phyloP scores from a whole-genome alignment of 23 tunicate genomes.

The Clavelina lepadiformis region DNA sequence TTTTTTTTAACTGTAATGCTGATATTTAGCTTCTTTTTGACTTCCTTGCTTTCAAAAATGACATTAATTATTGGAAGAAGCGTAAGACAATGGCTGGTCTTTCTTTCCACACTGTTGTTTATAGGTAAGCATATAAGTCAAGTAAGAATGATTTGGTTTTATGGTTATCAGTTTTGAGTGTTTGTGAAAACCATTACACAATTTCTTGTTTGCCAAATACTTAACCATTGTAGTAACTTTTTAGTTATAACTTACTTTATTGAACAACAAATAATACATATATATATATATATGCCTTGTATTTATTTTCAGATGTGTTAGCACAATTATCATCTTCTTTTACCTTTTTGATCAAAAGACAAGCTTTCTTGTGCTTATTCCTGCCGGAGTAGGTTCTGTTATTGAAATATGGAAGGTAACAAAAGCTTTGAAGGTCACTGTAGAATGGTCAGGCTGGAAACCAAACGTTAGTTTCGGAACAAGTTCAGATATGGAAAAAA shows the following conservation, averaged over 20 bases:
- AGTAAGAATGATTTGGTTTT: neutral
- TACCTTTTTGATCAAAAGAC: conserved; percentile 80
- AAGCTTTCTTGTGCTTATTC: conserved; percentile 66
- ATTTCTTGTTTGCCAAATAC: neutral
- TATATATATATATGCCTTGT: neutral
- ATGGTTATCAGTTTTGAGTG: no score
- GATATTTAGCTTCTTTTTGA: conserved; percentile 67
- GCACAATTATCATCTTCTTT: conserved; percentile 83
- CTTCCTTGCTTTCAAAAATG: conserved; percentile 96
- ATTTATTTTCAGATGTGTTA: conserved; percentile 53
- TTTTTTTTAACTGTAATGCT: no score
- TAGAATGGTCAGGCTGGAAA: conserved; percentile 47
- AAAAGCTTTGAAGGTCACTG: conserved; percentile 62
- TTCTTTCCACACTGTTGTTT: conserved; percentile 82
- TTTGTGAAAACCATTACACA: no score
- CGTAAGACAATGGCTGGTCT: conserved; percentile 88
- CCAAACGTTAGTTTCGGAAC: conserved; percentile 16
- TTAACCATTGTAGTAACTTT: neutral
- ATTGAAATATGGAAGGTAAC: conserved; percentile 96
- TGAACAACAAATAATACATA: neutral
- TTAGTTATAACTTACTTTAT: neutral
- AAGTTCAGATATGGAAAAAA: conserved; percentile 34
- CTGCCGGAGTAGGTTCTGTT: conserved; percentile 78
- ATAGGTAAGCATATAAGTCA: conserved; percentile 28
- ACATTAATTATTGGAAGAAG: conserved; percentile 81